Evolutionary conservation across 1,140 invertebrate species (phyloP).

Genomic region (Leptinotarsa lineolata): DNA sequence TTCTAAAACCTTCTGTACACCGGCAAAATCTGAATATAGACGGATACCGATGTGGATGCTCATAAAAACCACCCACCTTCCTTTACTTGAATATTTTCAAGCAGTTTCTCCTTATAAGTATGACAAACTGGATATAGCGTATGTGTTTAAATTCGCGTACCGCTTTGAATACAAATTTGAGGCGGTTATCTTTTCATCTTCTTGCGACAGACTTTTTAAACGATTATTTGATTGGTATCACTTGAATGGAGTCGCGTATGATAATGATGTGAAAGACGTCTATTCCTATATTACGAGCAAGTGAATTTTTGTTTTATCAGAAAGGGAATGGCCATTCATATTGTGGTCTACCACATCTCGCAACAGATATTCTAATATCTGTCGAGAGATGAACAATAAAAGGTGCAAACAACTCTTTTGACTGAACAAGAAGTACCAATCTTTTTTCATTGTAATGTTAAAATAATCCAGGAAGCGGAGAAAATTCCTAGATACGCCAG

Average conservation of each 20-base stretch:
- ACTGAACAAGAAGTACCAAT: too few species aligned
- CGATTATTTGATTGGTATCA: constrained; percentile 16
- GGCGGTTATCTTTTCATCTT: constrained; percentile 28
- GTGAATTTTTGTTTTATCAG: too few species aligned
- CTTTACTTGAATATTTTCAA: constrained; percentile 28
- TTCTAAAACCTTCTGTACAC: neutral
- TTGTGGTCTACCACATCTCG: too few species aligned
- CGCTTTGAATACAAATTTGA: constrained; percentile 27
- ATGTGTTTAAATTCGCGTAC: constrained; percentile 29
- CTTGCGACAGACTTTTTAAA: constrained; percentile 18
- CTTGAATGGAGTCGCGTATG: constrained; percentile 6
- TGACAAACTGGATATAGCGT: constrained; percentile 31
- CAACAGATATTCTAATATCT: too few species aligned
- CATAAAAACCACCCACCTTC: constrained; percentile 39
- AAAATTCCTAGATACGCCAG: too few species aligned
- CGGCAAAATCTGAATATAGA: constrained; percentile 18
- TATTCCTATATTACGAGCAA: too few species aligned
- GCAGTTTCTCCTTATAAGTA: constrained; percentile 34
- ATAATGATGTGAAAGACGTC: neutral
- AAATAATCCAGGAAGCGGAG: too few species aligned
- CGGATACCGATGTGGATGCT: constrained; percentile 20
- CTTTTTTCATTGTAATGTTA: too few species aligned
- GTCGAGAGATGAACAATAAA: too few species aligned
- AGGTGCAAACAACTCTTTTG: too few species aligned
- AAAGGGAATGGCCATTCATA: too few species aligned